Evolutionary conservation across 2,888 invertebrate species (phyloP).

Genomic region (Callimorpha dominula): DNA sequence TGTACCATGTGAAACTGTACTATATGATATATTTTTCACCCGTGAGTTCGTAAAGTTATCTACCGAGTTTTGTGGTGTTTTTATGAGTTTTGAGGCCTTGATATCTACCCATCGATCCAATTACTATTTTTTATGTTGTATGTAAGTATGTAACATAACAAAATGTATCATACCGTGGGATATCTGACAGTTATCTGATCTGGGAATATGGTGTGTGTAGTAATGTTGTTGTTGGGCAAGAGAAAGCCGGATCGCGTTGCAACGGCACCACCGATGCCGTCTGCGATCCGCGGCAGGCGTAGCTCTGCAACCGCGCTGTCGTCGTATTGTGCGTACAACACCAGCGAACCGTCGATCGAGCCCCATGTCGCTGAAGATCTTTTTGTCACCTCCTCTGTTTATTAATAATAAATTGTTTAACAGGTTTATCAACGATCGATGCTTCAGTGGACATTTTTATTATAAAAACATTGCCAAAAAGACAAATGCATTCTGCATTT

Average conservation of each 20-base stretch:
- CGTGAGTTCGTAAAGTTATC: too few species aligned
- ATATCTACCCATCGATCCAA: too few species aligned
- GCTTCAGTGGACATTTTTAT: too few species aligned
- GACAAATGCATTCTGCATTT: too few species aligned
- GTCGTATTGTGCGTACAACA: constrained; percentile 95
- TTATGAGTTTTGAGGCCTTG: too few species aligned
- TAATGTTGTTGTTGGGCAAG: constrained; percentile 73
- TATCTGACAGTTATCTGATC: constrained; percentile 93
- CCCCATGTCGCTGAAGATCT: constrained; percentile 95
- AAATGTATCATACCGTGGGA: constrained; percentile 89
- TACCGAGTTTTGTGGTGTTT: too few species aligned
- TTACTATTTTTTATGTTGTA: too few species aligned
- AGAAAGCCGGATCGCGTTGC: constrained; percentile 85
- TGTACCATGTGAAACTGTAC: too few species aligned
- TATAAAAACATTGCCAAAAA: too few species aligned
- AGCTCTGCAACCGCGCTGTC: constrained; percentile 92
- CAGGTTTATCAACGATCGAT: too few species aligned
- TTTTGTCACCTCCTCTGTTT: constrained; percentile 94
- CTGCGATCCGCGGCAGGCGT: constrained; percentile 94
- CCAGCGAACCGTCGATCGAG: constrained; percentile 92
- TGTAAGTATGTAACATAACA: too few species aligned
- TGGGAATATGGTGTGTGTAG: constrained; percentile 90
- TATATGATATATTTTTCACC: too few species aligned
- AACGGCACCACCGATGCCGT: constrained; percentile 88
- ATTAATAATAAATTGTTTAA: not conserved